Evolutionary conservation across 2,888 invertebrate genomes (phyloP).

Genomic region (Mythimna ferrago): DNA sequence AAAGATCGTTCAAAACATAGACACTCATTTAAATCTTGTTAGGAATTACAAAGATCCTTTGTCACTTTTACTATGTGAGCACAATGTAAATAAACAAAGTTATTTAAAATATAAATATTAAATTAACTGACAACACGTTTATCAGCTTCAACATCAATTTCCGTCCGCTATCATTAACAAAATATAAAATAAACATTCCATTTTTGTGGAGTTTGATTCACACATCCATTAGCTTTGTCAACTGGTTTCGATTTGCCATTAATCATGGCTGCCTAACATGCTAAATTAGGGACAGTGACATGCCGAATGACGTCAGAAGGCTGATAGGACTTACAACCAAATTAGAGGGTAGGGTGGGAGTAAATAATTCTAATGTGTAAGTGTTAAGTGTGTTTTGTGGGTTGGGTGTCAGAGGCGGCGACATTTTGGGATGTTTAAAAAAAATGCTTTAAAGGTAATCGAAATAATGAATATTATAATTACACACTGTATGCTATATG

Average conservation of each 20-base stretch:
- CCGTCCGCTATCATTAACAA: conserved; percentile 7
- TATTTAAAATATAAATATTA: no score
- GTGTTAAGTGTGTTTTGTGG: conserved; percentile 33
- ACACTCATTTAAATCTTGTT: no score
- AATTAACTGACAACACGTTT: not conserved
- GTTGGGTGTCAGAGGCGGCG: conserved; percentile 10
- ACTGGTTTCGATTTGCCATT: conserved; percentile 52
- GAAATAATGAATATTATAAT: no score
- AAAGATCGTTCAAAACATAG: no score
- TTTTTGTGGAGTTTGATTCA: conserved; percentile 42
- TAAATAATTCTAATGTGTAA: conserved; percentile 50
- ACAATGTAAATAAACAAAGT: no score
- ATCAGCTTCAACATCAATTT: not conserved
- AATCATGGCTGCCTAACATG: conserved; percentile 58
- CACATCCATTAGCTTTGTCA: conserved; percentile 47
- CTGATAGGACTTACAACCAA: conserved; percentile 30
- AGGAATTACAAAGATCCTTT: no score
- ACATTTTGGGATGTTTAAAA: no score
- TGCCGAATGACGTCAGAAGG: conserved; percentile 57
- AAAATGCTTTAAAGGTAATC: no score
- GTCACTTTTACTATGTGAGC: no score
- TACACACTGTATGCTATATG: no score
- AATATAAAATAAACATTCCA: conserved; percentile 29
- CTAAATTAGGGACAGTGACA: conserved; percentile 45
- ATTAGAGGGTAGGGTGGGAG: conserved; percentile 45